Conservation (phyloP, 2,113 vertebrate genomes). For the Manacus vitellinus region DNA sequence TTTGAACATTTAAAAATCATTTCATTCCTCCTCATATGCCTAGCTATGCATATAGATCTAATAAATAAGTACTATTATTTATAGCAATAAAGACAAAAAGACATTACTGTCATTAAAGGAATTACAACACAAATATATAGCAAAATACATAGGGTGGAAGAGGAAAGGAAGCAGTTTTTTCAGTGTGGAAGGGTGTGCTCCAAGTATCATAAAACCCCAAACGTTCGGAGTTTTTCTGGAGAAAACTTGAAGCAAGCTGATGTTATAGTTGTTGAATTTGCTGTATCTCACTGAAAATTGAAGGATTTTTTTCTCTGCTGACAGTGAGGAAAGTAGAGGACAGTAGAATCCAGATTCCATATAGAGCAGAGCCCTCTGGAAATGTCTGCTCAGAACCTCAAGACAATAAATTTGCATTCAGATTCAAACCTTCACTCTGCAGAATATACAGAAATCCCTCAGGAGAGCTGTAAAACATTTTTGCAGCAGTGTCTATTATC, state of each 20-base stretch:
- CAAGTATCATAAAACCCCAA: neutral
- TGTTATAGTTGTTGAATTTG: neutral
- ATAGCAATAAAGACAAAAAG: neutral
- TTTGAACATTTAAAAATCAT: neutral
- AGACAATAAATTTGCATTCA: neutral
- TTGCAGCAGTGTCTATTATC: neutral
- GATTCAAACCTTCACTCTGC: neutral
- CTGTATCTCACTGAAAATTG: neutral
- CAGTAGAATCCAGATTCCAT: neutral
- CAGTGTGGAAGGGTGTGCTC: fast-evolving
- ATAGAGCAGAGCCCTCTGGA: neutral
- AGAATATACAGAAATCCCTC: neutral
- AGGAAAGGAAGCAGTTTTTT: neutral
- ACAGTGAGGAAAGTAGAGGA: neutral
- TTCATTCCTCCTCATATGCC: neutral
- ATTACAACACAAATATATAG: neutral
- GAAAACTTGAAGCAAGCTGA: neutral
- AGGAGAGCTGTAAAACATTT: neutral
- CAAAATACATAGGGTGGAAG: neutral
- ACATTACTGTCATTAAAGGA: neutral
- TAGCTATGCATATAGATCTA: neutral
- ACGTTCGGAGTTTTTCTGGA: neutral
- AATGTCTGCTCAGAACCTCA: neutral
- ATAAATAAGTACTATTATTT: neutral
- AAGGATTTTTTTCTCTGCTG: neutral